phyloP scores from a whole-genome alignment of 2,113 vertebrate species.

The Gallinago media region DNA sequence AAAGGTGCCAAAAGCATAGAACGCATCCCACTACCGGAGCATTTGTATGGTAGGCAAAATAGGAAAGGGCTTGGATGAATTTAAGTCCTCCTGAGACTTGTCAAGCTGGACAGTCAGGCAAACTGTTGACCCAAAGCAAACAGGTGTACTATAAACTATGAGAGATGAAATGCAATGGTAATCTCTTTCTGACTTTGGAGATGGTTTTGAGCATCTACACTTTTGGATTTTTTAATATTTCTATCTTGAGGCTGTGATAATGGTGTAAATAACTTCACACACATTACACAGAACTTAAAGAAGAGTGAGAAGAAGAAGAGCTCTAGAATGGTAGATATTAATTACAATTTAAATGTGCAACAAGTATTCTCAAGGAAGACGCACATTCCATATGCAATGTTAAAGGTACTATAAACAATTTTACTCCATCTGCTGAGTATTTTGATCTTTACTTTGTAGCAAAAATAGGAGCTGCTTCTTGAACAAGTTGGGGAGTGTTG shows the following conservation, averaged over 20 bases:
- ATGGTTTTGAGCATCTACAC: not conserved
- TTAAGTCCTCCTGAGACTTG: not conserved
- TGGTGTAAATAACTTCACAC: not conserved
- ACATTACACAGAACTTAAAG: too few relatives aligned
- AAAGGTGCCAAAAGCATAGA: too few relatives aligned
- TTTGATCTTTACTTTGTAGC: not conserved
- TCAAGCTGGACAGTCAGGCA: not conserved
- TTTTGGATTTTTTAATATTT: not conserved
- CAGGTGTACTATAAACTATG: too few relatives aligned
- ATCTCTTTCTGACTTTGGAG: not conserved
- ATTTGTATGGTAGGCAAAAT: not conserved
- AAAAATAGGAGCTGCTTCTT: not conserved
- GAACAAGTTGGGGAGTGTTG: not conserved
- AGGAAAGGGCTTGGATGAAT: not conserved
- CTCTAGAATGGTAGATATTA: not conserved
- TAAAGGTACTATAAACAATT: not conserved
- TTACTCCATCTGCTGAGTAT: not conserved
- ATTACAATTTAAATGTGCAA: not conserved
- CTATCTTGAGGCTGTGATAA: not conserved
- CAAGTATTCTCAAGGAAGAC: not conserved
- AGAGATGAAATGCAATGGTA: not conserved
- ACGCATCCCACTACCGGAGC: rapidly evolving
- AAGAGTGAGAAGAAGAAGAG: not conserved
- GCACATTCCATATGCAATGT: not conserved
- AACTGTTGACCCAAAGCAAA: not conserved